Evolutionary conservation across 2,113 vertebrate genomes (phyloP).

Genomic region (Passer montanus): DNA sequence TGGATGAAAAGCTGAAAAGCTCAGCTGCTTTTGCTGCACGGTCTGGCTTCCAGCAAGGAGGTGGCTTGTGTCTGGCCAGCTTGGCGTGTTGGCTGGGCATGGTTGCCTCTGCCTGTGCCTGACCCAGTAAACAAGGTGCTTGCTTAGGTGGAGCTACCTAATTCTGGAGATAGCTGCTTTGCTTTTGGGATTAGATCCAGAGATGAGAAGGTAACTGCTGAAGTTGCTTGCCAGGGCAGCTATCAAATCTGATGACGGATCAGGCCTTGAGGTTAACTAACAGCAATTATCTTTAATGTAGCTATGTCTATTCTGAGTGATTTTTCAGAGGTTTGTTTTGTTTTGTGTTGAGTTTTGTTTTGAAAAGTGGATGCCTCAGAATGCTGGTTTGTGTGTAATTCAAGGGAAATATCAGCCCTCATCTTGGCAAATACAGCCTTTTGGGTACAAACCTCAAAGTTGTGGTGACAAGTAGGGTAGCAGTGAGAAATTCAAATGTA

Average conservation of each 20-base stretch:
- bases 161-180: not conserved
- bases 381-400: not conserved
- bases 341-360: not conserved
- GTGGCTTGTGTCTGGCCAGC: not conserved
- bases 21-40: not conserved
- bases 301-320: not conserved
- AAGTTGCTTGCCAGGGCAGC: conserved; percentile 19
- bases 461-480: not conserved
- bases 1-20: not conserved
- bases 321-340: not conserved
- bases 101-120: not conserved
- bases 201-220: not conserved
- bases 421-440: not conserved
- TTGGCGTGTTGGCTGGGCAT: not conserved
- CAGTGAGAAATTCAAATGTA: not conserved
- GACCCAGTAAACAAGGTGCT: not conserved
- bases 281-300: conserved; percentile 13
- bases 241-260: conserved; percentile 49
- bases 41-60: not conserved
- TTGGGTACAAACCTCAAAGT: not conserved
- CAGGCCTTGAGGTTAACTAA: conserved; percentile 37
- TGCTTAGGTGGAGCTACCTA: not conserved
- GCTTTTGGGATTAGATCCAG: not conserved
- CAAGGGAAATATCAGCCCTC: not conserved
- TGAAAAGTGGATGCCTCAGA: not conserved